Evolutionary conservation across 2,888 invertebrate genomes (phyloP).

Genomic region (Mayetiola destructor): DNA sequence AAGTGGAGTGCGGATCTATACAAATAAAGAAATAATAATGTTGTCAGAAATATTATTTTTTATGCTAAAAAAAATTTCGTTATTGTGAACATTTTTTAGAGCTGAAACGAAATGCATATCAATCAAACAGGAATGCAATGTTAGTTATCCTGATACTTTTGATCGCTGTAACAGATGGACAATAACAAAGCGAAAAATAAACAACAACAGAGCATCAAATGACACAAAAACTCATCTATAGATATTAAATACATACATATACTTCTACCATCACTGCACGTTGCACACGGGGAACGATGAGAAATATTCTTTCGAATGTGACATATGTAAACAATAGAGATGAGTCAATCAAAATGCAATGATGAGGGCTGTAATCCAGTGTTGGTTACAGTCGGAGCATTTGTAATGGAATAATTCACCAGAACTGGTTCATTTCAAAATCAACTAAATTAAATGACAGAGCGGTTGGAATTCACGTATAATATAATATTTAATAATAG

Average conservation of each 20-base stretch:
- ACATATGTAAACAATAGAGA: slow-evolving; percentile 22
- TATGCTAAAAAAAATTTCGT: too few species aligned
- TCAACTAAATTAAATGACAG: too few species aligned
- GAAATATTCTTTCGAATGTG: slow-evolving; percentile 14
- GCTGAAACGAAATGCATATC: neutral
- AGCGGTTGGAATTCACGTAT: too few species aligned
- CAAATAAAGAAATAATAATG: too few species aligned
- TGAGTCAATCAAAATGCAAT: slow-evolving; percentile 27
- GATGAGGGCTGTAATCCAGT: slow-evolving; percentile 23
- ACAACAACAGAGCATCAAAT: neutral
- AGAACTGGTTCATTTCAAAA: neutral
- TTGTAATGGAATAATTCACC: neutral
- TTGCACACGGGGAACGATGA: neutral
- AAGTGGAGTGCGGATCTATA: neutral
- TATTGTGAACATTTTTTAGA: too few species aligned
- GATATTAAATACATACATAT: too few species aligned
- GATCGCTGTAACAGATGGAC: slow-evolving; percentile 2
- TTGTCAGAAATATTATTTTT: too few species aligned
- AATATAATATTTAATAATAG: too few species aligned
- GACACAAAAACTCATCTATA: too few species aligned
- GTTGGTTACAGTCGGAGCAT: neutral
- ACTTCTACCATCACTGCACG: neutral
- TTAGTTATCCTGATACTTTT: slow-evolving; percentile 4
- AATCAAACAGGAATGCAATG: neutral
- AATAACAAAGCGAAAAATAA: slow-evolving; percentile 1